Conservation (phyloP, 2,888 invertebrate genomes). For the Scrobipalpa costella region DNA sequence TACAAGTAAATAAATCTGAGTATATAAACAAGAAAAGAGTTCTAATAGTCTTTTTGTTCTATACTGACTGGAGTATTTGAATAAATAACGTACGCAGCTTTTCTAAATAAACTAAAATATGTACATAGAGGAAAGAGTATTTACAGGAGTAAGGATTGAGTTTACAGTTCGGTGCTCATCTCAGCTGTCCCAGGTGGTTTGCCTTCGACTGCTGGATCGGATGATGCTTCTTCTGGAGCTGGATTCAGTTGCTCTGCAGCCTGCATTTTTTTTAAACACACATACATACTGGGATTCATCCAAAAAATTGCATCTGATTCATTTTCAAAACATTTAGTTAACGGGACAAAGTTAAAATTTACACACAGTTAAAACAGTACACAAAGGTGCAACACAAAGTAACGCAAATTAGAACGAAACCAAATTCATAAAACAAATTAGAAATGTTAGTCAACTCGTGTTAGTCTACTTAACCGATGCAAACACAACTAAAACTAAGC, state of each 20-base stretch:
- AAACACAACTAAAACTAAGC: constrained; percentile 46
- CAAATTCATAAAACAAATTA: constrained; percentile 36
- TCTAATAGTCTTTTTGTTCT: not conserved
- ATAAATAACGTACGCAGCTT: not conserved
- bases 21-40: not conserved
- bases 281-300: constrained; percentile 18
- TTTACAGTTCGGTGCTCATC: constrained; percentile 86
- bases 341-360: constrained; percentile 11
- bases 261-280: constrained; percentile 45
- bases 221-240: constrained; percentile 42
- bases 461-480: constrained; percentile 47
- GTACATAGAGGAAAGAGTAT: not conserved
- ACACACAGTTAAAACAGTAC: constrained; percentile 25
- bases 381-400: constrained; percentile 33
- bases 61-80: not conserved
- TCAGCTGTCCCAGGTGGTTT: constrained; percentile 67
- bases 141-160: not conserved
- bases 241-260: constrained; percentile 76
- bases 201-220: constrained; percentile 33
- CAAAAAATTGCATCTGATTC: not conserved
- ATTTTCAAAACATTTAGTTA: not conserved
- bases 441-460: constrained; percentile 60
- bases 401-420: constrained; percentile 32
- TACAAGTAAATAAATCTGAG: too few species aligned
- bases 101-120: not conserved